Evolutionary conservation across 2,797 vertebrate species (phyloP), one percentile per base, ranked within the genome.

Genomic region (Sebastes reedi): DNA sequence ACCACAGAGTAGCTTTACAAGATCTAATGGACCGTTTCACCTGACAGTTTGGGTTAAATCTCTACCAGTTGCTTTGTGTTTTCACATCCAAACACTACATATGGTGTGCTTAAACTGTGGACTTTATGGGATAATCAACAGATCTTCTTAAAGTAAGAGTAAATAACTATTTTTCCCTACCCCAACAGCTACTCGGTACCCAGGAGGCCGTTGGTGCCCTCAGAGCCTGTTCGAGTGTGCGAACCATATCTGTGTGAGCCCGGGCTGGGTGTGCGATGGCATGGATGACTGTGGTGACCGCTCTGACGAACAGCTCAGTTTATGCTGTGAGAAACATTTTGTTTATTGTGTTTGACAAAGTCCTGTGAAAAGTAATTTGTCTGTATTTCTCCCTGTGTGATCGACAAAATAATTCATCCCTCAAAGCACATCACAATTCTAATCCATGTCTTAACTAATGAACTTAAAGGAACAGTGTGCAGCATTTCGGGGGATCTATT

Each of bases 171-270:
- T 54, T 81, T 22, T 55, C 22, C 2, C 4, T 2, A 11, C 18
- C 6, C 13, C 22, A 24, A 34, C 85, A 95, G 95, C 95, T 6
- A 95, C 95, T 25, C 94, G 95, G 74, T 95, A 67, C 90, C 95
- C 95, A 69, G 94, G 93, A 65, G 95, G 95, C 69, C 92, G 92
- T 11, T 95, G 93, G 92, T 95, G 95, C 50, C 92, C 87, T 18
- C 32, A 3, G 3, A 30, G 42, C 32, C 84, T 91, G 86, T 95
- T 95, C 70, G 59, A 95, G 88, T 95, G 95, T 62, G 77, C 34
- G 0, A 95, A 95, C 86, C 89, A 6, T 59, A 85, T 95, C 81
- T 95, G 95, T 80, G 88, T 95, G 82, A 88, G 3, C 81, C 86
- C 80, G 81, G 52, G 32, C 78, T 95, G 89, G 90, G 93, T 95